Conservation (phyloP, 2,888 invertebrate species). For the Cheilosia vulpina region DNA sequence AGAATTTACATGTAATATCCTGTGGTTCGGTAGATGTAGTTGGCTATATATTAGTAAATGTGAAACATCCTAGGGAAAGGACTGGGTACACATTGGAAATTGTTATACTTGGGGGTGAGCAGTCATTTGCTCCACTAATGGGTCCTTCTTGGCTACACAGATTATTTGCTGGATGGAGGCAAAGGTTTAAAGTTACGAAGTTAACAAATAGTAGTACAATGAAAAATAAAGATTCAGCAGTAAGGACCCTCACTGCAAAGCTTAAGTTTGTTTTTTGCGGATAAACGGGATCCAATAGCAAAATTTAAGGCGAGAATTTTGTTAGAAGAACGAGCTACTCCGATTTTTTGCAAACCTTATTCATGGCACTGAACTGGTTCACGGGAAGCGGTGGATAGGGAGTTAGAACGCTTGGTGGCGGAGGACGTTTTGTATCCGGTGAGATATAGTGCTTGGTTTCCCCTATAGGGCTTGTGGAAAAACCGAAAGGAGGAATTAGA, state of each 20-base stretch:
- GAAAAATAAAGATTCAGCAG: background rate
- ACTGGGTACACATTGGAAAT: background rate
- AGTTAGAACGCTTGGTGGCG: background rate
- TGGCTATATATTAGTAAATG: constrained; percentile 2
- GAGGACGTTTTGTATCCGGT: constrained; percentile 8
- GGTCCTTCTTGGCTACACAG: constrained; percentile 9
- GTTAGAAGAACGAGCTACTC: background rate
- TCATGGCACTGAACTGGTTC: background rate
- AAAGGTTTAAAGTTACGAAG: background rate
- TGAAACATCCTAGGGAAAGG: background rate
- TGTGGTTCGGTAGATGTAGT: constrained; percentile 4
- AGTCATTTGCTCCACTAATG: constrained; percentile 4
- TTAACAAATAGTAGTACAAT: no score
- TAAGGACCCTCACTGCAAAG: background rate
- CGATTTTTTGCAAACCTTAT: constrained; percentile 15
- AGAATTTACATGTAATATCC: constrained; percentile 16
- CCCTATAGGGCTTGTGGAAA: constrained; percentile 30
- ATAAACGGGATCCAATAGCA: background rate
- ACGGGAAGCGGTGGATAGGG: background rate
- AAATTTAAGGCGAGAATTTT: background rate
- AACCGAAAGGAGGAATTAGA: constrained; percentile 26
- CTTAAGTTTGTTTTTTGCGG: background rate
- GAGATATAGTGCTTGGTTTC: constrained; percentile 17
- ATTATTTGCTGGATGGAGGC: background rate
- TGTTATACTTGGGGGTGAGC: background rate